Evolutionary conservation across 2,888 invertebrate species (phyloP).

Genomic region (Sarcophaga rosellei): DNA sequence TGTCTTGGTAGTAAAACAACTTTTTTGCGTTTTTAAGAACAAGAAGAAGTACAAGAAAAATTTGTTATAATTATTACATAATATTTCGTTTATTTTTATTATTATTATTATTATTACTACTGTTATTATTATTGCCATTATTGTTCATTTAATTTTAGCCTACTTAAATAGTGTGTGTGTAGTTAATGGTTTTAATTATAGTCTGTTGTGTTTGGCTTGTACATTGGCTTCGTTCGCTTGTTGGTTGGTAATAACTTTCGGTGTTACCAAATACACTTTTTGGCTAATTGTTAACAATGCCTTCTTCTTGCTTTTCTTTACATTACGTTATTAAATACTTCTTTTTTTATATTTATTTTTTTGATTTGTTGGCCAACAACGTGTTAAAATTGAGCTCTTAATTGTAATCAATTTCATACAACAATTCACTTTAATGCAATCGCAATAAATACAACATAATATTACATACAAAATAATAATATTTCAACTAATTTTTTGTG

Average conservation of each 20-base stretch:
- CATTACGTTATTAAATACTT: not conserved
- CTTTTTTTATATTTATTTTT: slow-evolving; percentile 18
- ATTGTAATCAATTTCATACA: slow-evolving; percentile 20
- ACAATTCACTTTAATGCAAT: slow-evolving; percentile 33
- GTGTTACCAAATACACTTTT: slow-evolving; percentile 45
- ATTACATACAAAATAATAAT: slow-evolving; percentile 6
- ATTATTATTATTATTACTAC: not conserved
- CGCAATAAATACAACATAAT: slow-evolving; percentile 38
- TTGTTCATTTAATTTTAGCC: not conserved
- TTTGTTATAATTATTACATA: not conserved
- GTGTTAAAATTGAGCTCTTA: slow-evolving; percentile 38
- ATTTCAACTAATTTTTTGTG: not conserved
- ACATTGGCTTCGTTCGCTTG: not conserved
- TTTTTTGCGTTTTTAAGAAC: not conserved
- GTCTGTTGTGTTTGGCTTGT: not conserved
- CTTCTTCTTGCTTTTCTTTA: not conserved
- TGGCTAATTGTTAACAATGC: slow-evolving; percentile 38
- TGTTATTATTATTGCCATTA: not conserved
- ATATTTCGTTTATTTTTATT: not conserved
- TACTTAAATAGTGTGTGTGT: not conserved
- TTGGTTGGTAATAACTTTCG: not conserved
- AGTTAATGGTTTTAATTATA: slow-evolving; percentile 33
- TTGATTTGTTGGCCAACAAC: slow-evolving; percentile 48
- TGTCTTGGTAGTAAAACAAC: not conserved
- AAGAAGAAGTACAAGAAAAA: not conserved